Evolutionary conservation across 2,113 vertebrate genomes (phyloP).

Genomic region (Desmodus rotundus): DNA sequence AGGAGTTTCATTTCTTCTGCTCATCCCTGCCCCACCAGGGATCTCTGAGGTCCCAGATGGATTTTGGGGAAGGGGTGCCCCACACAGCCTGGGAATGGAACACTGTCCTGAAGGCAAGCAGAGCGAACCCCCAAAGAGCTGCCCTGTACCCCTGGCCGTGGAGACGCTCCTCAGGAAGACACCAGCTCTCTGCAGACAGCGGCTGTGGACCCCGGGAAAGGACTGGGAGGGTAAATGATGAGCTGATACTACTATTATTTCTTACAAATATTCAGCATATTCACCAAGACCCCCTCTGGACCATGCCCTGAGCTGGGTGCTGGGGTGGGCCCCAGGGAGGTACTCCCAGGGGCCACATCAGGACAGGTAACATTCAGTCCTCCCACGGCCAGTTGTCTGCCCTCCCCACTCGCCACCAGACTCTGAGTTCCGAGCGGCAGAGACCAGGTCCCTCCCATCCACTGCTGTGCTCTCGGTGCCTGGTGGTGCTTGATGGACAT

Average conservation of each 20-base stretch:
- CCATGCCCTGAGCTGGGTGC: background rate
- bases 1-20: background rate
- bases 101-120: background rate
- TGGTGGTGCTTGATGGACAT: background rate
- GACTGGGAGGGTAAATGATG: too few species aligned
- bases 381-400: background rate
- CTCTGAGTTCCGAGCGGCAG: background rate
- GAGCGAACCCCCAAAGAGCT: background rate
- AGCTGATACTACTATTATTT: background rate
- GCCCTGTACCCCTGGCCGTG: too few species aligned
- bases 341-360: background rate
- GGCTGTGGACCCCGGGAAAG: too few species aligned
- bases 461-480: background rate
- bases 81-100: background rate
- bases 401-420: background rate
- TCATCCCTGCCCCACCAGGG: background rate
- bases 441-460: background rate
- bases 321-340: background rate
- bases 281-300: background rate
- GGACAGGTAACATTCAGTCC: background rate
- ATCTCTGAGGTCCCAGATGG: background rate
- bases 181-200: background rate
- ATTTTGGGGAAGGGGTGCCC: background rate
- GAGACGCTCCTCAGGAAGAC: accelerated
- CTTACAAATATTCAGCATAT: background rate